Percentiles rank a stretch among this genome's conserved stretches.
Evolutionary conservation across 2,888 invertebrate species (phyloP).

Genomic region (Rosalia funebris): DNA sequence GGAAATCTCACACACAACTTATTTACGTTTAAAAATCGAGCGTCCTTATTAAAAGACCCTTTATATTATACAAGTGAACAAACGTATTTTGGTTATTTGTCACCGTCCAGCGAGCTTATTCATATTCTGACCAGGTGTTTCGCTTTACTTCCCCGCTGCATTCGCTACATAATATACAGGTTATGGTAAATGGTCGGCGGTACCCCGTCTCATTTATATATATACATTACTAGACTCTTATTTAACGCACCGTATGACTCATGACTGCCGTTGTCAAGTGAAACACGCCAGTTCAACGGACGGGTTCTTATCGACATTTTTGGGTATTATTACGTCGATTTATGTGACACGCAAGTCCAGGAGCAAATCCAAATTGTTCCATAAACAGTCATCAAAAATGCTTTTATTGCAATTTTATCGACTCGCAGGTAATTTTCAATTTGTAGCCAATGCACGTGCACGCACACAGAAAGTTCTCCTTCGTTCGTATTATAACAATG

Average conservation of each 20-base stretch:
- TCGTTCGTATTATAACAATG: too few relatives aligned
- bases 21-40: too few relatives aligned
- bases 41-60: neutral
- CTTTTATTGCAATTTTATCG: too few relatives aligned
- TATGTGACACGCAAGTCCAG: neutral
- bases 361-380: too few relatives aligned
- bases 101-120: constrained; percentile 15
- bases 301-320: constrained; percentile 9
- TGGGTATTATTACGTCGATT: neutral
- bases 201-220: neutral
- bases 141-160: constrained; percentile 1
- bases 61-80: constrained; percentile 1
- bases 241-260: constrained; percentile 9
- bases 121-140: constrained; percentile 17
- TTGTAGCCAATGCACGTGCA: too few relatives aligned
- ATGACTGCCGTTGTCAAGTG: neutral
- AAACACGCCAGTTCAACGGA: constrained; percentile 3
- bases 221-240: too few relatives aligned
- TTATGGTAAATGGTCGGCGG: constrained; percentile 3
- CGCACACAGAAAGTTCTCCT: too few relatives aligned
- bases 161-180: constrained; percentile 9
- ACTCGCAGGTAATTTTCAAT: too few relatives aligned
- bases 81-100: constrained; percentile 6
- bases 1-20: too few relatives aligned
- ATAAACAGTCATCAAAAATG: too few relatives aligned